These are phyloP conservation scores for Chrysolina americana DNA, from an alignment of 2,888 invertebrate genomes.

Conservation along the genomic window DNA sequence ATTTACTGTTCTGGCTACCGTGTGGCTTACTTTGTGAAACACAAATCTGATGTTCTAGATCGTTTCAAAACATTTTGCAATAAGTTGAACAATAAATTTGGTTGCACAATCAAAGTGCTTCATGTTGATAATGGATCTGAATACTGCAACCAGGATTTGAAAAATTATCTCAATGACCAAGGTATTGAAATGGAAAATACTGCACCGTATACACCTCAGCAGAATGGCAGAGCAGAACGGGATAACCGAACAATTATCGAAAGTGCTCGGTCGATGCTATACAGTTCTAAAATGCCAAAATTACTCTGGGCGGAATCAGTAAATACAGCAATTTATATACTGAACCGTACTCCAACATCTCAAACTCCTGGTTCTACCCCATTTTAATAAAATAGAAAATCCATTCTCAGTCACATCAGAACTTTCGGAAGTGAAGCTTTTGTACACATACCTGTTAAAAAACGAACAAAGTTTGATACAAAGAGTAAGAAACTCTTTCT, in stretches of 20 bases:
- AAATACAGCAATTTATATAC: conserved; percentile 54
- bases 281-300: conserved; percentile 54
- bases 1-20: conserved; percentile 38
- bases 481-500: conserved; percentile 32
- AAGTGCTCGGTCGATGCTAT: conserved; percentile 60
- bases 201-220: conserved; percentile 54
- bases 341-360: conserved; percentile 33
- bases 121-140: conserved; percentile 32
- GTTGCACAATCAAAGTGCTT: conserved; percentile 32
- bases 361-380: conserved; percentile 35
- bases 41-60: conserved; percentile 10
- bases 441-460: conserved; percentile 25
- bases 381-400: conserved; percentile 31
- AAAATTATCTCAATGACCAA: conserved; percentile 13
- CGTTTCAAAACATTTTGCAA: conserved; percentile 36
- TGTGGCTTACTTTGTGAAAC: conserved; percentile 38
- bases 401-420: conserved; percentile 24
- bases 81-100: conserved; percentile 39
- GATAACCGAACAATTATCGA: conserved; percentile 53
- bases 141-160: conserved; percentile 28
- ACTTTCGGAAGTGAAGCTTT: conserved; percentile 32
- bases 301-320: conserved; percentile 64
- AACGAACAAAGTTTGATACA: conserved; percentile 23
- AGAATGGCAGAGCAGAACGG: conserved; percentile 58
- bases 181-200: conserved; percentile 55